Evolutionary conservation across 2,113 vertebrate genomes (phyloP), one percentile per base, ranked within the genome.

Genomic region (Grus americana): DNA sequence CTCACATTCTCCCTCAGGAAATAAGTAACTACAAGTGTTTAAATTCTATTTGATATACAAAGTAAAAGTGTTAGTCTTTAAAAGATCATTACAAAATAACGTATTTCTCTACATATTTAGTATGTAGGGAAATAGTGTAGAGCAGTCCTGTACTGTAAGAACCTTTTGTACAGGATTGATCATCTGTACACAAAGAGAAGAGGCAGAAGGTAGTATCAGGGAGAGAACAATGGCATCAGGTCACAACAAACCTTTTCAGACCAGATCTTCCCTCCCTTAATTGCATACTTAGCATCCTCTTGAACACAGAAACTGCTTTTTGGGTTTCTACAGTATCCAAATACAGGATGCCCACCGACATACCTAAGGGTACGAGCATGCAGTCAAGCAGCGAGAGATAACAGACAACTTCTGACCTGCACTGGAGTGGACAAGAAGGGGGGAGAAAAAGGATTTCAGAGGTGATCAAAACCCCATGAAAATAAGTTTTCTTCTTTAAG

Each of bases 341-440:
- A 66, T 7, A 24, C 30, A 74, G 11, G 11, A 68, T 6, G 8
- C 4, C 7, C 26, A 84, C 22, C 63, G 91, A 63, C 5, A 29
- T 8, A 72, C 12, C 30, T 10, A 52, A 44, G 3, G n/a, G 6
- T 1, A n/a, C 2, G 21, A 76, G 30, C 54, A 40, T 0, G 0
- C 10, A 40, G 15, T 4, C 24, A 36, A 58, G 20, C 47, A 59
- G 40, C 13, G 10, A 54, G 47, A 50, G 26, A 1, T 47, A 71
- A 80, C 29, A 67, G 36, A 57, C 32, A 75, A 72, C 15, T 5
- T 16, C 16, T 70, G n/a, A 55, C 24, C 40, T 70, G 30, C 40
- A 44, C 5, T 18, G 8, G 4, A 4, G 40, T 11, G 40, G 40
- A 42, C 40, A 42, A 42, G 40, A 42, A 42, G 40, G 11, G 12